A percentile compares a stretch with the other conserved stretches of the same genome.
Evolutionary conservation across 2,888 invertebrate species (phyloP).

Genomic region (Tachystola acroxantha): DNA sequence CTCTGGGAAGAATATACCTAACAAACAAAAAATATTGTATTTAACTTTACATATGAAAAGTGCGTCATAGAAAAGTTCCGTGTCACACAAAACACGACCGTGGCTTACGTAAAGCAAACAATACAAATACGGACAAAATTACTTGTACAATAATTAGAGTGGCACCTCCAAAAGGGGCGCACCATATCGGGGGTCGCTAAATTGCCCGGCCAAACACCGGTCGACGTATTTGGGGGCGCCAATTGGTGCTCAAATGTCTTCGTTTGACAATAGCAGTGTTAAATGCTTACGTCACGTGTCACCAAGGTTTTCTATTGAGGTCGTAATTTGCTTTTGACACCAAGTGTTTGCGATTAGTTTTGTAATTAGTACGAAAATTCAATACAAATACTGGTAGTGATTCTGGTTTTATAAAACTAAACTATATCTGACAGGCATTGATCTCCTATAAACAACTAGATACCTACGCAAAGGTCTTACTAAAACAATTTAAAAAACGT

Average conservation of each 20-base stretch:
- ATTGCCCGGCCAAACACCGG: conserved; percentile 44
- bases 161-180: conserved; percentile 46
- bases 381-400: too few relatives aligned
- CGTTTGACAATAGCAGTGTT: conserved; percentile 22
- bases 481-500: too few relatives aligned
- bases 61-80: conserved; percentile 3
- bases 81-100: conserved; percentile 20
- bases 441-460: too few relatives aligned
- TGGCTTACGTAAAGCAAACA: conserved; percentile 28
- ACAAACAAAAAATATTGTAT: too few relatives aligned
- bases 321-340: too few relatives aligned
- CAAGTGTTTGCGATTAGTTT: too few relatives aligned
- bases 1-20: too few relatives aligned
- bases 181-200: conserved; percentile 48
- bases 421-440: too few relatives aligned
- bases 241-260: conserved; percentile 47
- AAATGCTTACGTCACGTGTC: conserved; percentile 16
- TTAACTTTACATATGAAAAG: too few relatives aligned
- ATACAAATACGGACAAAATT: conserved; percentile 31
- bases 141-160: conserved; percentile 55
- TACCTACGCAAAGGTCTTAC: too few relatives aligned
- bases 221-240: conserved; percentile 50
- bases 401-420: too few relatives aligned
- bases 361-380: too few relatives aligned
- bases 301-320: conserved; percentile 1